Evolutionary conservation across 2,888 invertebrate species (phyloP), one percentile per base, ranked within the genome.

Genomic region (Euproctis similis): DNA sequence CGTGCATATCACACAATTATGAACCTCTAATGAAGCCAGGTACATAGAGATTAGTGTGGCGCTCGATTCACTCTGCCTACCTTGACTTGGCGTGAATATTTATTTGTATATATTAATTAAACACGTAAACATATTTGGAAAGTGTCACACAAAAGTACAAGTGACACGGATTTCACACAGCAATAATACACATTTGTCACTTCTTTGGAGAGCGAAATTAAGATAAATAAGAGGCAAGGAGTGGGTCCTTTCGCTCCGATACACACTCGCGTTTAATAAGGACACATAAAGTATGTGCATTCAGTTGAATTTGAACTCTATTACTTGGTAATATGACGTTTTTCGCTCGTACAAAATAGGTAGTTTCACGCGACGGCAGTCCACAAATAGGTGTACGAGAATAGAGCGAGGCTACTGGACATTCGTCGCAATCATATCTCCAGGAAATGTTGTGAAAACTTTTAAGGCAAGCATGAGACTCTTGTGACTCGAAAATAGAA

Each of bases 331-430:
- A 49, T 73, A 80, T 49, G 66, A 71, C 67, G 62, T 57, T 66
- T 60, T 74, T 66, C 58, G 37, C 47, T 39, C 38, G 43, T 51
- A 53, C 48, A 57, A 49, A 48, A 52, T 54, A 36, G 51, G 55
- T 62, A 62, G 67, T 67, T 75, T 68, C 69, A 67, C 62, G 59
- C 60, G 59, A 68, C 70, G 71, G 71, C 75, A 64, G 66, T 81
- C 77, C 76, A 78, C 80, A 80, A 84, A 84, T 84, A 84, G 81
- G 69, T 67, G 71, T 71, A 71, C 75, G 62, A 81, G 80, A 84
- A 84, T 84, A 84, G 82, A 80, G 73, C 81, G 82, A 84, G 82
- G 82, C 81, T 78, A 80, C 77, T 81, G 78, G 69, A 69, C 65
- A 67, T 63, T 63, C 63, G 61, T 60, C 59, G 67, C 69, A 67